Base-by-base conservation (phyloP, 2,888 invertebrate species). In the Drosophila diplacantha region DNA sequence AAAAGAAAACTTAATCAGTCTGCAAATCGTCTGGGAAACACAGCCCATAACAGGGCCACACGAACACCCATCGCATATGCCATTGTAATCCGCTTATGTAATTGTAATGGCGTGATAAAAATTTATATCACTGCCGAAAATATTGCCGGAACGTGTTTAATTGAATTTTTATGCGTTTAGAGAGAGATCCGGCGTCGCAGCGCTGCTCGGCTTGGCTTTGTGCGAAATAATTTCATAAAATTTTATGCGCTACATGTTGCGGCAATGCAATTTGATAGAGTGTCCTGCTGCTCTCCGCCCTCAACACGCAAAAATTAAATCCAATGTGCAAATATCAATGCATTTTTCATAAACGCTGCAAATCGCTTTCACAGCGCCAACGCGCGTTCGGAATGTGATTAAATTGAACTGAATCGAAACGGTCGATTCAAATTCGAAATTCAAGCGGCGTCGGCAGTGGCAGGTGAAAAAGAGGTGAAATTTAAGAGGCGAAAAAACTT, bases 71-170 rank as follows among this genome's bases (percentile, higher is more conserved):
- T 22, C 46, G 34, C 41, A 57, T 46, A 44, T 44, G 54, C 55
- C 62, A 20, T 63, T 64, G 63, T 77, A 75, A 79, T 82, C 83
- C 71, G 78, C 65, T 80, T 81, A 77, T 77, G 81, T 82, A 82
- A 82, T 82, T 79, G 83, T 77, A 82, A 79, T 75, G 73, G 65
- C 78, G 73, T 75, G 73, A 83, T 80, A 71, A 79, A 79, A 79
- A 78, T 82, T 74, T 68, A 78, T 80, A 74, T 82, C 66, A 77
- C 66, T 77, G 77, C 76, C 64, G 53, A 74, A 81, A 77, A 82
- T 79, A 79, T 83, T 71, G 78, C 71, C 57, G 73, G 77, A 77
- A 79, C 83, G 83, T 79, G 78, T 83, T 81, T 81, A 83, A 81
- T 81, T 81, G 80, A 81, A 83, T 83, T 80, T 83, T 81, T 83